Base-by-base conservation (phyloP, 1,140 invertebrate species). In the Eupeodes corollae region DNA sequence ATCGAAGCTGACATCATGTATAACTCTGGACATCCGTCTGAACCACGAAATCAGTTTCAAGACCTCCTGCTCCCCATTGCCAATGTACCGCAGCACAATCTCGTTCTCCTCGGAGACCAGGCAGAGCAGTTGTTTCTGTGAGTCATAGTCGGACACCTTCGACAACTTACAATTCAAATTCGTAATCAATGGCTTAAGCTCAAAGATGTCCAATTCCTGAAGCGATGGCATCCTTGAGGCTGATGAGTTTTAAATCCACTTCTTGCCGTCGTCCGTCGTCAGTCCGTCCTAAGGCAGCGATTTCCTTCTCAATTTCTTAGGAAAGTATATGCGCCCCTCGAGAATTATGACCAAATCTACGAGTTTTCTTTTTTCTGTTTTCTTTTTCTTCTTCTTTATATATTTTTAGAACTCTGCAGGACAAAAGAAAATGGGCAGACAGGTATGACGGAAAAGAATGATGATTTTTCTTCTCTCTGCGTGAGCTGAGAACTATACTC, bases 1-100 rank as follows among this genome's bases (percentile, higher is more conserved):
- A 69, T 84, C 80, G 66, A 85, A 84, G 60, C 79, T 81, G 47
- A 84, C 59, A 47, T 78, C 74, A 51, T 77, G 70, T 34, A 85
- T 79, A 51, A 69, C 63, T 63, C 78, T 79, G 39, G 73, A 70
- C 16, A 64, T 66, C 26, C 75, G 73, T 51, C 71, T 69, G 61
- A 80, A 79, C 83, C 82, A 86, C 51, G 78, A 76, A 48, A 86
- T 68, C 57, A 77, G 75, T 56, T 79, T 82, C n/a, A 82, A 60
- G n/a, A 80, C 67, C 39, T 65, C 58, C 52, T 60, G 59, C 6
- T 55, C 56, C 10, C 32, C 47, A 19, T 58, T 51, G 73, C 75
- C 50, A 49, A 56, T 59, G 44, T 65, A 65, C 14, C 65, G 65
- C 39, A 68, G 35, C 33, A 68, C 56, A 51, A 68, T 64, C 32